These are phyloP conservation scores for Colletes collaris DNA, from an alignment of 2,888 invertebrate species.

Conservation along the genomic window DNA sequence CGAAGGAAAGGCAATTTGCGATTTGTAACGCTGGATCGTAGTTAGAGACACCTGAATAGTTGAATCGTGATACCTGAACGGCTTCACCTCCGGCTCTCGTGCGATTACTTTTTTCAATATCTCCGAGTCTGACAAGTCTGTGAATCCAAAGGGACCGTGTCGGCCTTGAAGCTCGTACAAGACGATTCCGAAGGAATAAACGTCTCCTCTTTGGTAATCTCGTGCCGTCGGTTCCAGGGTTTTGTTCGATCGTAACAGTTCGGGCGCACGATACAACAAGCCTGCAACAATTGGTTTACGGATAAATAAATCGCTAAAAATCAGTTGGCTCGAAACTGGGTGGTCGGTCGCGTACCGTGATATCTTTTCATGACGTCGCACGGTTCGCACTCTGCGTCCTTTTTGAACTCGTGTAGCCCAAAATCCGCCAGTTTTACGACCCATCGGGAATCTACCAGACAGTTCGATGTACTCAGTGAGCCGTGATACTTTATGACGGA, in stretches of 20 bases:
- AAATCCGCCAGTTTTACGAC: conserved; percentile 97
- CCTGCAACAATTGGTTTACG: conserved; percentile 83
- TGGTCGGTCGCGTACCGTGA: conserved; percentile 84
- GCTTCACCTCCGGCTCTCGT: conserved; percentile 82
- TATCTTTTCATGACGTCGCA: conserved; percentile 87
- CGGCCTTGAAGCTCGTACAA: conserved; percentile 94
- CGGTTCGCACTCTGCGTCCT: conserved; percentile 88
- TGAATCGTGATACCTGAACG: conserved; percentile 85
- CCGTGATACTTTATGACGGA: conserved; percentile 94
- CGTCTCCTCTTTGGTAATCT: conserved; percentile 90
- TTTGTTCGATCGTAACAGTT: conserved; percentile 85
- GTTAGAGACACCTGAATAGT: too few species aligned
- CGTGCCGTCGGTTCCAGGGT: conserved; percentile 72
- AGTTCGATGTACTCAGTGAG: conserved; percentile 94
- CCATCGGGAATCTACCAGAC: conserved; percentile 97
- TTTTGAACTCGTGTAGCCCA: conserved; percentile 93
- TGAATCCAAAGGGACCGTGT: conserved; percentile 92
- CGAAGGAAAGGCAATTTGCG: conserved; percentile 43
- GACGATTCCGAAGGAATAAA: conserved; percentile 94
- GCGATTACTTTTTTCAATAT: conserved; percentile 86
- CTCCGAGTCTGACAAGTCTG: conserved; percentile 87
- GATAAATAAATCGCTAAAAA: background rate
- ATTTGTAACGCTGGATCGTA: too few species aligned
- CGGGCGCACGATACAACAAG: conserved; percentile 92
- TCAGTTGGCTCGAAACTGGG: background rate